phyloP scores from a whole-genome alignment of 2,113 vertebrate genomes.

The Pao palembangensis region DNA sequence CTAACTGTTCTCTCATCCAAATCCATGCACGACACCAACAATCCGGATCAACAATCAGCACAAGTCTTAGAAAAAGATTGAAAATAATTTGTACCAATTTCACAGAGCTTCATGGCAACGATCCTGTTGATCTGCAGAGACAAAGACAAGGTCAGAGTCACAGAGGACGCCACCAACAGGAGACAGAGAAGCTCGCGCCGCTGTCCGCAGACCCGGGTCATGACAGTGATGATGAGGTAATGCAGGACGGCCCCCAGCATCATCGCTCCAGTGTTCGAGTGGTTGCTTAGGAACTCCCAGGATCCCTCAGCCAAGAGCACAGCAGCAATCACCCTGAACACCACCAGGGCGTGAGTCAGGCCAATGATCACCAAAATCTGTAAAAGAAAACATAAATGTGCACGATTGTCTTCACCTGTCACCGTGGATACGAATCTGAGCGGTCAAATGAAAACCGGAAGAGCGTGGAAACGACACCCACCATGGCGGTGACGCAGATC shows the following conservation, averaged over 20 bases:
- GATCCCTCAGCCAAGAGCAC: conserved; percentile 67
- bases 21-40: not conserved
- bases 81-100: conserved; percentile 74
- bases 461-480: conserved; percentile 42
- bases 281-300: conserved; percentile 62
- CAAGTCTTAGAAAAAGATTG: not conserved
- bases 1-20: too few species aligned
- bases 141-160: conserved; percentile 7
- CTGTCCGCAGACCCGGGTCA: conserved; percentile 74
- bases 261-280: conserved; percentile 76
- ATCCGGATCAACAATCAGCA: not conserved
- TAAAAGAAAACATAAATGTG: conserved; percentile 19
- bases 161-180: not conserved
- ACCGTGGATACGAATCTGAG: too few species aligned
- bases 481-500: conserved; percentile 80
- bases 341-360: conserved; percentile 82
- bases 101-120: conserved; percentile 82
- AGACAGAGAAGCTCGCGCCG: not conserved
- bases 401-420: not conserved
- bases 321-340: conserved; percentile 80
- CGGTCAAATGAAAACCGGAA: not conserved
- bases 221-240: conserved; percentile 85
- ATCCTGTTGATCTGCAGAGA: conserved; percentile 80
- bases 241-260: conserved; percentile 84
- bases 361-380: conserved; percentile 87